Conservation (phyloP, 2,113 vertebrate genomes). For the Neogobius melanostomus region DNA sequence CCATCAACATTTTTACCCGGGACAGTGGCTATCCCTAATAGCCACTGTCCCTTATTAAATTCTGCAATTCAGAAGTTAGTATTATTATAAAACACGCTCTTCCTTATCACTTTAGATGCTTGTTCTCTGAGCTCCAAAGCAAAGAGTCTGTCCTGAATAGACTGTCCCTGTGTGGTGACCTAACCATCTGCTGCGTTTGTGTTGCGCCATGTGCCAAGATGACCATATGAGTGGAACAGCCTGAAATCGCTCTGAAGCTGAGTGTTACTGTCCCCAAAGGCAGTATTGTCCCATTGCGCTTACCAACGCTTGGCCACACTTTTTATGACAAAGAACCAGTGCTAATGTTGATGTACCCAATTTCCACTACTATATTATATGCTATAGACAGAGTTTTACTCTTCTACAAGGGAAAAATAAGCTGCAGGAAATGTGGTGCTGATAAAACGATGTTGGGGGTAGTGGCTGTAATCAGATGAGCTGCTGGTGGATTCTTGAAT, state of each 20-base stretch:
- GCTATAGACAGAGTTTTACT: too few species aligned
- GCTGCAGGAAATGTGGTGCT: background rate
- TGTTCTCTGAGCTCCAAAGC: background rate
- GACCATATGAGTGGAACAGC: slow-evolving; percentile 27
- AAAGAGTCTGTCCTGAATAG: slow-evolving; percentile 10
- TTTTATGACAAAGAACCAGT: background rate
- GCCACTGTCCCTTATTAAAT: too few species aligned
- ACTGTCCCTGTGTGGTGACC: slow-evolving; percentile 16
- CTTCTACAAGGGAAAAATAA: background rate
- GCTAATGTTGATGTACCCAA: background rate
- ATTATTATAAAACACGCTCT: background rate
- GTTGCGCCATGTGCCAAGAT: background rate
- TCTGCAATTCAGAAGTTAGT: too few species aligned
- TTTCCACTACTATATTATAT: too few species aligned
- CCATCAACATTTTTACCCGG: too few species aligned
- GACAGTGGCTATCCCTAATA: too few species aligned
- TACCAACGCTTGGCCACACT: background rate
- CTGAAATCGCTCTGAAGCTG: background rate
- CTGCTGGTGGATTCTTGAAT: slow-evolving; percentile 2
- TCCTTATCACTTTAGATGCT: background rate
- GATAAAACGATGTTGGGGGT: slow-evolving; percentile 5
- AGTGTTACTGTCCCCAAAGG: slow-evolving; percentile 17
- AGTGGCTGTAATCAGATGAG: slow-evolving; percentile 9
- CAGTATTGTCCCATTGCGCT: background rate
- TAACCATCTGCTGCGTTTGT: slow-evolving; percentile 30